Percentiles rank a stretch among this genome's conserved stretches.
phyloP scores from a whole-genome alignment of 2,888 invertebrate species.

The Ectobius pallidus region DNA sequence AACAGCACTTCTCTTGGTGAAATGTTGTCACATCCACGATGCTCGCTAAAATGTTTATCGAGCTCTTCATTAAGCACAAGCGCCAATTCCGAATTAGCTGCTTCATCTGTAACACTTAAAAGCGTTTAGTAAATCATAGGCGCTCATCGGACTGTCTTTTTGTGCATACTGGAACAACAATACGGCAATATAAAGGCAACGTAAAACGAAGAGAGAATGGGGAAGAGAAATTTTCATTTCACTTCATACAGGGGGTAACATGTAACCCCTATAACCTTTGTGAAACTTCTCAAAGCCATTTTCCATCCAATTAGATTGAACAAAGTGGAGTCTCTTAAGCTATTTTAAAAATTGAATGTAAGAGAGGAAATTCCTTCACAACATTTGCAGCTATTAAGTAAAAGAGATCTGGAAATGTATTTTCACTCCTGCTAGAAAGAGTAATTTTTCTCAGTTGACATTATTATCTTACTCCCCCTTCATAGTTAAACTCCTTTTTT shows the following conservation, averaged over 20 bases:
- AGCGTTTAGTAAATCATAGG: neutral
- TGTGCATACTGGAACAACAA: neutral
- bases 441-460: no score
- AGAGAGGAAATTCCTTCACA: no score
- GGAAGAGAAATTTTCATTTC: neutral
- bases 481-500: no score
- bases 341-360: no score
- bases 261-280: neutral
- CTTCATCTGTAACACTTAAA: neutral
- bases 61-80: neutral
- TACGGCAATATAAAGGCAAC: neutral
- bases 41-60: no score
- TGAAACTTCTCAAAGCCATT: neutral
- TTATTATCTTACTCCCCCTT: no score
- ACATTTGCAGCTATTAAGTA: no score
- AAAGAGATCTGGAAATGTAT: no score
- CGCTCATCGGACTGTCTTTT: neutral
- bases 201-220: no score
- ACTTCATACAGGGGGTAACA: neutral
- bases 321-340: neutral
- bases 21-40: no score
- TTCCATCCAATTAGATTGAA: neutral
- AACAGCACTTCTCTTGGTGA: no score
- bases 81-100: neutral
- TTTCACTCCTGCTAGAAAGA: no score